Evolutionary conservation across 2,797 vertebrate genomes (phyloP).

Genomic region (Neopelma chrysocephalum): DNA sequence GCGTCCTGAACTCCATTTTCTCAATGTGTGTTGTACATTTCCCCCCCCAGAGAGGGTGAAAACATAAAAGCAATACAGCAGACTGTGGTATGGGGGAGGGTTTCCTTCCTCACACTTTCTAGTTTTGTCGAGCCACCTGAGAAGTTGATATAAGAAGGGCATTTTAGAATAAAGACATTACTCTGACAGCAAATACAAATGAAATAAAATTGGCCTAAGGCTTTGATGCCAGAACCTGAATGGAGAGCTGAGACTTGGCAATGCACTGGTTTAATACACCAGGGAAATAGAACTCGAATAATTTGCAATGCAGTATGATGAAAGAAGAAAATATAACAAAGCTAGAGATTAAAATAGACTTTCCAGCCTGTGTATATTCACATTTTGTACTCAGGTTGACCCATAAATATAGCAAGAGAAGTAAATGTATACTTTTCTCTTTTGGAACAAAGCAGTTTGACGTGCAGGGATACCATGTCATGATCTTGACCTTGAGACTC

Average conservation of each 20-base stretch:
- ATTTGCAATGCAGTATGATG: slow-evolving; percentile 67
- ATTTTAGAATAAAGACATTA: slow-evolving; percentile 81
- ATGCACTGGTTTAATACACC: slow-evolving; percentile 65
- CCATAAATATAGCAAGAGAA: slow-evolving; percentile 16
- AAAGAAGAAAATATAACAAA: slow-evolving; percentile 71
- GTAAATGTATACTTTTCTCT: neutral
- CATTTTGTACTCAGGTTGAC: slow-evolving; percentile 24
- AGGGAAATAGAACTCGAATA: slow-evolving; percentile 67
- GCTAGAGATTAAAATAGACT: slow-evolving; percentile 59
- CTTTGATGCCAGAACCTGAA: slow-evolving; percentile 77
- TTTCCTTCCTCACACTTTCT: slow-evolving; percentile 55
- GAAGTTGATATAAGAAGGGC: slow-evolving; percentile 75
- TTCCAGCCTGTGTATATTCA: neutral
- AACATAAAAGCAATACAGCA: slow-evolving; percentile 60
- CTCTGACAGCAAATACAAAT: slow-evolving; percentile 80
- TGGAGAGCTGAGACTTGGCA: slow-evolving; percentile 69
- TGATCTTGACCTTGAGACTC: neutral
- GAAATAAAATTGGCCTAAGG: slow-evolving; percentile 81
- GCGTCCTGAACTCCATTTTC: slow-evolving; percentile 38
- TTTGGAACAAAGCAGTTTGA: neutral
- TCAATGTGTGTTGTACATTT: neutral
- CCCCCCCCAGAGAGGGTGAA: slow-evolving; percentile 19
- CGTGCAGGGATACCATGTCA: accelerated
- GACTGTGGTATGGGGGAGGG: neutral
- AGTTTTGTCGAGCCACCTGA: slow-evolving; percentile 74